These are phyloP conservation scores for Aphelenchoides bicaudatus DNA, from an alignment of 2,888 invertebrate genomes.

Conservation along the genomic window DNA sequence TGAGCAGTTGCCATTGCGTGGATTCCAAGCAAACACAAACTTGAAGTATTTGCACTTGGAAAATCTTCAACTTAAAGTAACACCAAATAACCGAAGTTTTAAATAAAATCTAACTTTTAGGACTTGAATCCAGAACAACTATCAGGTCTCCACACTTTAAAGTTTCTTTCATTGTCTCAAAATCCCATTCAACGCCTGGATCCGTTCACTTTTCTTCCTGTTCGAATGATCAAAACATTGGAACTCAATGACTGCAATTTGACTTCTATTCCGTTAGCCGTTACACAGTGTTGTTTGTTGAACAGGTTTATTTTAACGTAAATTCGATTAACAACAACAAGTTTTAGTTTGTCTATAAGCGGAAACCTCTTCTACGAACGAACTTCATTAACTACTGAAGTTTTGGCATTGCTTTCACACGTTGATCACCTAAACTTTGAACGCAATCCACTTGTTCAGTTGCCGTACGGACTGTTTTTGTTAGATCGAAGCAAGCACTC, in stretches of 20 bases:
- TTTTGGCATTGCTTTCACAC: slow-evolving; percentile 32
- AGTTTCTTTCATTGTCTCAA: slow-evolving; percentile 39
- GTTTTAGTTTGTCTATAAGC: slow-evolving; percentile 23
- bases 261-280: slow-evolving; percentile 44
- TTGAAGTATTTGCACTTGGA: slow-evolving; percentile 6
- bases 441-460: slow-evolving; percentile 30
- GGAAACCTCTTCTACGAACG: slow-evolving; percentile 31
- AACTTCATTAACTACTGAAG: slow-evolving; percentile 34
- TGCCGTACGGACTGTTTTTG: slow-evolving; percentile 33
- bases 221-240: slow-evolving; percentile 40
- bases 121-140: slow-evolving; percentile 36
- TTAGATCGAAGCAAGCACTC: slow-evolving; percentile 25
- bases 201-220: slow-evolving; percentile 44
- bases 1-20: slow-evolving; percentile 34
- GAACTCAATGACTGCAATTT: slow-evolving; percentile 48
- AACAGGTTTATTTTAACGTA: slow-evolving; percentile 30
- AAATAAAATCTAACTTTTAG: neutral
- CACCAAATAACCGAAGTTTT: too few relatives aligned
- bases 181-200: slow-evolving; percentile 41
- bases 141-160: slow-evolving; percentile 38
- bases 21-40: neutral
- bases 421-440: slow-evolving; percentile 27
- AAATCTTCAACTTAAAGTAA: too few relatives aligned
- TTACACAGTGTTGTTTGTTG: slow-evolving; percentile 48
- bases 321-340: neutral